Evolutionary conservation across 2,113 vertebrate species (phyloP).

Genomic region (Ptilonorhynchus violaceus): DNA sequence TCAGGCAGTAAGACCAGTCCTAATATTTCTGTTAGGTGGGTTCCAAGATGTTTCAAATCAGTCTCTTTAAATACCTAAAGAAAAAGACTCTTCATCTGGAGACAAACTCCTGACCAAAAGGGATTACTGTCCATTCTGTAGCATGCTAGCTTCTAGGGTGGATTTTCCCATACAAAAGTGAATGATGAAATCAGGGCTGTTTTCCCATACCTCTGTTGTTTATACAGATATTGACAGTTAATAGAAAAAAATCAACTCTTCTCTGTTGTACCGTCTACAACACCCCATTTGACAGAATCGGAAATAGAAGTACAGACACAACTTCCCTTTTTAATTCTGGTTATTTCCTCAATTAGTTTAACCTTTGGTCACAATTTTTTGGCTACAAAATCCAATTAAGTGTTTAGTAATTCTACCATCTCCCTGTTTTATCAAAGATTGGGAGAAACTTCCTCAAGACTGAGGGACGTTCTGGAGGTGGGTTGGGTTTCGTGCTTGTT

Average conservation of each 20-base stretch:
- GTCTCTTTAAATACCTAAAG: neutral
- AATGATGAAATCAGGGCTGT: neutral
- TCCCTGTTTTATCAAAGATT: neutral
- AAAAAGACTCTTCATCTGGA: neutral
- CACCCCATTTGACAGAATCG: neutral
- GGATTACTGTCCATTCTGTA: neutral
- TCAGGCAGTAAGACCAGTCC: neutral
- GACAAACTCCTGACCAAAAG: neutral
- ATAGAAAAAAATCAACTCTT: neutral
- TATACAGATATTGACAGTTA: neutral
- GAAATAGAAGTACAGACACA: neutral
- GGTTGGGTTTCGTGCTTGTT: too few species aligned
- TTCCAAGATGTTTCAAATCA: neutral
- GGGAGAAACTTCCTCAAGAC: neutral
- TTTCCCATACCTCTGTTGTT: neutral
- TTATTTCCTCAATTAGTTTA: neutral
- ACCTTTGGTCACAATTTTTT: neutral
- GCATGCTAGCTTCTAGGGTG: neutral
- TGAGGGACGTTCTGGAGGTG: neutral
- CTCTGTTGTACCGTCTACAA: neutral
- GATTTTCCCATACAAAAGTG: neutral
- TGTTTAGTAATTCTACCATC: neutral
- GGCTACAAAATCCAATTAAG: neutral
- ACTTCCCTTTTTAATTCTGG: neutral
- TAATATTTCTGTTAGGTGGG: neutral